Conservation (phyloP, 2,888 invertebrate species). For the Halictus ligatus region DNA sequence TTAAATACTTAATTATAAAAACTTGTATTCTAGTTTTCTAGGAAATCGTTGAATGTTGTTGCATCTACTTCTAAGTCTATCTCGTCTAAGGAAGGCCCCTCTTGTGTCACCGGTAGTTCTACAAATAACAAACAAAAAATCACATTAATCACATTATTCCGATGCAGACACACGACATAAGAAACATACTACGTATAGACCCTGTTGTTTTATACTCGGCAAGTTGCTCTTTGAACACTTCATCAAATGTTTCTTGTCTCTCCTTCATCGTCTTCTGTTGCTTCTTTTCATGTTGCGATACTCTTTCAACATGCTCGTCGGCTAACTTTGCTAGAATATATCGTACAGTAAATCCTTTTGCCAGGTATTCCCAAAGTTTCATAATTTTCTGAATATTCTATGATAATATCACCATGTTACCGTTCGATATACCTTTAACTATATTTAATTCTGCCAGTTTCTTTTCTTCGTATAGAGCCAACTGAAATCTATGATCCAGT, state of each 20-base stretch:
- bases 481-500: constrained; percentile 89
- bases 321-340: constrained; percentile 85
- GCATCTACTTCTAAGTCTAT: constrained; percentile 87
- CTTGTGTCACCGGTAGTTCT: constrained; percentile 76
- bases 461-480: constrained; percentile 89
- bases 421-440: constrained; percentile 85
- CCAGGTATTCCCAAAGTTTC: not conserved
- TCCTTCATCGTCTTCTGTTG: constrained; percentile 87
- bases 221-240: constrained; percentile 89
- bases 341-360: not conserved
- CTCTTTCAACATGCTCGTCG: constrained; percentile 86
- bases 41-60: constrained; percentile 88
- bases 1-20: constrained; percentile 13
- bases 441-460: constrained; percentile 86
- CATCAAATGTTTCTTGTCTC: constrained; percentile 89
- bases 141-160: not conserved
- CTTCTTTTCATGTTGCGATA: constrained; percentile 86
- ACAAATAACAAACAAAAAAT: constrained; percentile 58
- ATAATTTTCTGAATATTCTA: not conserved
- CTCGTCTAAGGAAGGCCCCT: constrained; percentile 87
- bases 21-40: constrained; percentile 83
- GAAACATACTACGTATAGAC: constrained; percentile 86
- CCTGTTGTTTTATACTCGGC: constrained; percentile 88
- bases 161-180: not conserved
- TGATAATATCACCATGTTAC: not conserved